Evolutionary conservation across 2,797 vertebrate genomes (phyloP), one percentile per base, ranked within the genome.

Genomic region (Microctenopoma stevenorrisi): DNA sequence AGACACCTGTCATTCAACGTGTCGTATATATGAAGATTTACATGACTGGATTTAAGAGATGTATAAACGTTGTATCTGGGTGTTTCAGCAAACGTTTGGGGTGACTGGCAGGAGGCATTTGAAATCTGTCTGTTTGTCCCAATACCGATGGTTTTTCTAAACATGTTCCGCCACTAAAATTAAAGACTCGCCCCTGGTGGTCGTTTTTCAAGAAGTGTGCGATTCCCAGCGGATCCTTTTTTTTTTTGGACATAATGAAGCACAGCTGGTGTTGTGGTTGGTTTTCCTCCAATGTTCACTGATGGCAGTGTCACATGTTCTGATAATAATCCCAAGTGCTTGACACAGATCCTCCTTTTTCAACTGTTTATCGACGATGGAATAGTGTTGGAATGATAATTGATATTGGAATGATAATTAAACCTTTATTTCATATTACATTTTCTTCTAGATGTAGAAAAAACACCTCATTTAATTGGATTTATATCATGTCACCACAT

Each of bases 231-330:
- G 62, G 55, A 79, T 49, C 68, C 10, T 52, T 64, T 43, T 74
- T 12, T 50, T 64, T 43, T 74, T 86, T 64, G 57, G 74, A 83
- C 79, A 70, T 83, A 68, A 68, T 87, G 82, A 85, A 72, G 86
- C 83, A 82, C 76, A 74, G 80, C 74, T 79, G 63, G 62, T 18
- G 50, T 70, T 69, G 75, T 5, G 55, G 80, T 67, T 16, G 62
- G 49, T 75, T 66, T 50, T 50, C 74, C 52, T 62, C 73, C 48
- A 74, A 72, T 68, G 71, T 72, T 69, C 82, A 68, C 81, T 78
- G 72, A 57, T 57, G 66, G 69, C 61, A 83, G 75, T 72, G 78
- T 51, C 2, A 14, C n/a, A 12, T 63, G 55, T 54, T 80, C 73
- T 81, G 77, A 79, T 78, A 58, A 68, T 72, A 68, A 42, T 47